phyloP scores from a whole-genome alignment of 2,113 vertebrate species.

The Corythornis cristatus region DNA sequence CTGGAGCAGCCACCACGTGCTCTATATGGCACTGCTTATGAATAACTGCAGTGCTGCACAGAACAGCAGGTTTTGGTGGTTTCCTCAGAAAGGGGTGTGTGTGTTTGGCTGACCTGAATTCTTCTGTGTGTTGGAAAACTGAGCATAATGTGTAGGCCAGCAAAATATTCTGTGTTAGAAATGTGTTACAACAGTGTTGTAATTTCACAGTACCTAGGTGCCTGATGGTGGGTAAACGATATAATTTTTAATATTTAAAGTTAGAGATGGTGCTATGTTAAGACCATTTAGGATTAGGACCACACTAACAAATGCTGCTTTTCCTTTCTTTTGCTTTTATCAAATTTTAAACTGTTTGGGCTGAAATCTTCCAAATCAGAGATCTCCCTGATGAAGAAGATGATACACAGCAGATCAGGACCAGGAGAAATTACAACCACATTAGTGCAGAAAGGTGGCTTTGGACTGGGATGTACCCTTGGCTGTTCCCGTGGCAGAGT shows the following conservation, averaged over 20 bases:
- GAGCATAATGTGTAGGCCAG: background rate
- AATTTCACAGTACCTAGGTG: background rate
- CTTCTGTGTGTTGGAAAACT: background rate
- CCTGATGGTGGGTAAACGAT: fast-evolving
- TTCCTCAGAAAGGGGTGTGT: background rate
- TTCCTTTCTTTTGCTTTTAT: background rate
- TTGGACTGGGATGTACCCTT: background rate
- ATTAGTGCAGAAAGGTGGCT: slow-evolving; percentile 12
- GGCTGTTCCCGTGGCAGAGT: background rate
- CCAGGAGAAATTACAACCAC: background rate
- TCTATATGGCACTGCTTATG: background rate
- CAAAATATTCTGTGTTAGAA: background rate
- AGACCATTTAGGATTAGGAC: background rate
- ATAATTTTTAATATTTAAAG: background rate
- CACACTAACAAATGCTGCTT: background rate
- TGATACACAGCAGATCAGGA: fast-evolving
- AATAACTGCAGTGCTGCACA: background rate
- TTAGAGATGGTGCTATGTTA: background rate
- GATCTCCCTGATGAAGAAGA: background rate
- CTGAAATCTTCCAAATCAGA: background rate
- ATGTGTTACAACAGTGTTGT: fast-evolving
- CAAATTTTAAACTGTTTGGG: background rate
- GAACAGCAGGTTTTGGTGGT: background rate
- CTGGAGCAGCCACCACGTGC: background rate
- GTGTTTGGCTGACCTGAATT: background rate